These are phyloP conservation scores for Moxostoma hubbsi DNA, from an alignment of 2,797 vertebrate species.

Conservation along the genomic window DNA sequence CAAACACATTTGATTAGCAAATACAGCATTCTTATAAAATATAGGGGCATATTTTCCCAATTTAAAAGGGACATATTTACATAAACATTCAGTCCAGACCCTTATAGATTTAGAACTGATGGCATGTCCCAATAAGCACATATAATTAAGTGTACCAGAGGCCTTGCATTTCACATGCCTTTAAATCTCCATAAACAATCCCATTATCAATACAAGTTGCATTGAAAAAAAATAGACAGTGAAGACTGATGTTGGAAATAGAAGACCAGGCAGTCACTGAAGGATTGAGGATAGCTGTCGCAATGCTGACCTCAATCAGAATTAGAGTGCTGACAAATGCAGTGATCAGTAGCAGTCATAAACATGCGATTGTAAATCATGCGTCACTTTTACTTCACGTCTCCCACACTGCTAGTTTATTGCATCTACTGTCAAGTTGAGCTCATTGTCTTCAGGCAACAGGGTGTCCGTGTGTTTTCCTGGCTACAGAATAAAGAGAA, in stretches of 20 bases:
- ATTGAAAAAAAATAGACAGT: conserved; percentile 39
- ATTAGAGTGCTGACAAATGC: conserved; percentile 45
- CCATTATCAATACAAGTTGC: conserved; percentile 53
- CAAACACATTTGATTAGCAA: no score
- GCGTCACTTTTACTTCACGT: conserved; percentile 34
- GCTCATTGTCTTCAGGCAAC: conserved; percentile 47
- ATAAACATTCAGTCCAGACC: no score
- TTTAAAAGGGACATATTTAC: no score
- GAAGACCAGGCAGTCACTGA: conserved; percentile 37
- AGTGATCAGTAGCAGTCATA: conserved; percentile 51
- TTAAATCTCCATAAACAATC: conserved; percentile 54
- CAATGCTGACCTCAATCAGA: conserved; percentile 46
- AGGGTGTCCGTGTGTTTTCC: conserved; percentile 38
- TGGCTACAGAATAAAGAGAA: conserved; percentile 47
- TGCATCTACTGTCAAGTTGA: conserved; percentile 44
- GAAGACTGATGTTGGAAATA: conserved; percentile 46
- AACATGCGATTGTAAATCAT: conserved; percentile 45
- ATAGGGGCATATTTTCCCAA: no score
- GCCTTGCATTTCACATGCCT: conserved; percentile 44
- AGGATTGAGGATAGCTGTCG: conserved; percentile 36
- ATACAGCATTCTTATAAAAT: no score
- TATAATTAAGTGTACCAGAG: conserved; percentile 29
- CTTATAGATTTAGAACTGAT: conserved; percentile 8
- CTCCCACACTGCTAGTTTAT: conserved; percentile 47
- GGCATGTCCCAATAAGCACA: conserved; percentile 33